Conservation (phyloP, 2,888 invertebrate genomes). For the Tipula unca region DNA sequence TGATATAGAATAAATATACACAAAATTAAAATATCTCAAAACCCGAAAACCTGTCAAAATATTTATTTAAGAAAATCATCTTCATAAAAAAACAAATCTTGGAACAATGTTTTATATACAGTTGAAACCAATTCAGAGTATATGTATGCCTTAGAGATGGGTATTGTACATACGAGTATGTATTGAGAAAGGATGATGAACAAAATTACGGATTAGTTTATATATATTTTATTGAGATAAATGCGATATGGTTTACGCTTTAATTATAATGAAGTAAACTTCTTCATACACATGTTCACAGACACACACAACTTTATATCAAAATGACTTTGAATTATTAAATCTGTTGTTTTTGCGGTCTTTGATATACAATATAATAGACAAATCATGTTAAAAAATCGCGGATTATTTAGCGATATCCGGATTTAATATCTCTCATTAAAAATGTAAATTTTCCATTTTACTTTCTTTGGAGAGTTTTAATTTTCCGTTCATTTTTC, state of each 20-base stretch:
- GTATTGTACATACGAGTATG: too few relatives aligned
- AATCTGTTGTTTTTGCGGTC: background rate
- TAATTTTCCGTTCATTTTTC: background rate
- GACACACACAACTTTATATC: background rate
- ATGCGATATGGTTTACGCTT: background rate
- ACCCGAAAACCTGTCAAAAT: background rate
- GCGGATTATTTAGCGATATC: background rate
- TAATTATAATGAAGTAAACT: background rate
- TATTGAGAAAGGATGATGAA: background rate
- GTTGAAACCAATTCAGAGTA: background rate
- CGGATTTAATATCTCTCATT: background rate
- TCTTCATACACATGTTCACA: background rate
- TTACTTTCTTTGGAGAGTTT: background rate
- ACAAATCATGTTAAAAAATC: background rate
- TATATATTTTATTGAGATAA: background rate
- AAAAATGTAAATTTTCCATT: background rate
- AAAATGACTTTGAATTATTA: background rate
- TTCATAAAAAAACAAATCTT: background rate
- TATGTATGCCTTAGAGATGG: background rate
- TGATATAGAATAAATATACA: background rate
- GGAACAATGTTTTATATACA: background rate
- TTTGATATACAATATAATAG: background rate
- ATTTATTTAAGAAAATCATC: slow-evolving; percentile 2
- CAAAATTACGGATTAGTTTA: background rate
- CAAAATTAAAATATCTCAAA: background rate